phyloP scores from a whole-genome alignment of 2,113 vertebrate species.

The Motacilla alba region DNA sequence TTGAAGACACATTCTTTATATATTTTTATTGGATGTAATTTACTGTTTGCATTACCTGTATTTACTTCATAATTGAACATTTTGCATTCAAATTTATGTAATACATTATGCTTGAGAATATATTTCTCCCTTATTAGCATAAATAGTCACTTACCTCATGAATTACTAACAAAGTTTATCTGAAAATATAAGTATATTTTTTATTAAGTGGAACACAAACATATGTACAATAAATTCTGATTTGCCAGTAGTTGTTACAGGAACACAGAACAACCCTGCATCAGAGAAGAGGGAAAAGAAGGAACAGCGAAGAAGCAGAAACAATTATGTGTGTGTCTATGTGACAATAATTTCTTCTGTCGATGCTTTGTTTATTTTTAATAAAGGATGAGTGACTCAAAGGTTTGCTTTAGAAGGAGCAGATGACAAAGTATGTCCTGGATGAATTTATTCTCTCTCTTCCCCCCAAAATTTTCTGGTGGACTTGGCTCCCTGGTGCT shows the following conservation, averaged over 20 bases:
- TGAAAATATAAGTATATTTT: slow-evolving; percentile 80
- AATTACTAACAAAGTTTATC: slow-evolving; percentile 86
- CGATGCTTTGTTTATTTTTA: slow-evolving; percentile 48
- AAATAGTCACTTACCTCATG: slow-evolving; percentile 84
- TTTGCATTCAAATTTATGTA: slow-evolving; percentile 86
- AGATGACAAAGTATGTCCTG: background rate
- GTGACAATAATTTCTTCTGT: slow-evolving; percentile 41
- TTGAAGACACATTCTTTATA: slow-evolving; percentile 78
- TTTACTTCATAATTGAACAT: slow-evolving; percentile 84
- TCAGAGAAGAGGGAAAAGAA: background rate
- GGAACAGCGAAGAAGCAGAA: background rate
- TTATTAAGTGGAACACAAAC: slow-evolving; percentile 80
- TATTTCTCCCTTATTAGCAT: slow-evolving; percentile 83
- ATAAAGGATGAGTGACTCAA: slow-evolving; percentile 27
- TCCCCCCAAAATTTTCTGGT: background rate
- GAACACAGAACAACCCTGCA: background rate
- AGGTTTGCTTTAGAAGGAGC: background rate
- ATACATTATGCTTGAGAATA: slow-evolving; percentile 79
- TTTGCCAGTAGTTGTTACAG: slow-evolving; percentile 51
- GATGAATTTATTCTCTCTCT: background rate
- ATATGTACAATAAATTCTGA: slow-evolving; percentile 78
- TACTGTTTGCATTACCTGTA: slow-evolving; percentile 82
- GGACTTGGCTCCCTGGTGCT: background rate
- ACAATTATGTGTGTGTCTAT: background rate
- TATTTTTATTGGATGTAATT: slow-evolving; percentile 81